Evolutionary conservation across 2,888 invertebrate species (phyloP).

Genomic region (Seira ritae): DNA sequence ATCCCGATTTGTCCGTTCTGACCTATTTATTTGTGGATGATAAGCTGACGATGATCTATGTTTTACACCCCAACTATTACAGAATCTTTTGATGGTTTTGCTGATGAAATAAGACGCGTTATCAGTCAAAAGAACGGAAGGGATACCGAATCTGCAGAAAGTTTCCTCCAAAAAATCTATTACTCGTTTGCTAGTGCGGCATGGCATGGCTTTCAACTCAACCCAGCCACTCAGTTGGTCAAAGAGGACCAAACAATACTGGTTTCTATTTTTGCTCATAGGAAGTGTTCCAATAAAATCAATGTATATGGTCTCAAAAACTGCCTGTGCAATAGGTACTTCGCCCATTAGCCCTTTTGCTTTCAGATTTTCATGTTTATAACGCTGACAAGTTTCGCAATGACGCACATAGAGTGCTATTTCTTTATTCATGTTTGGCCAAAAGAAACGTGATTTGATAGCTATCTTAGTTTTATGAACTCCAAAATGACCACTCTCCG

Average conservation of each 20-base stretch:
- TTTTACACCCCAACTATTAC: conserved; percentile 35
- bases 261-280: conserved; percentile 22
- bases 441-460: conserved; percentile 52
- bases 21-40: conserved; percentile 41
- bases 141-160: conserved; percentile 65
- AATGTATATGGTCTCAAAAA: conserved; percentile 50
- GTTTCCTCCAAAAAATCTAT: conserved; percentile 55
- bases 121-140: conserved; percentile 31
- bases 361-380: conserved; percentile 26
- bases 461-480: conserved; percentile 41
- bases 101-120: conserved; percentile 64
- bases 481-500: conserved; percentile 57
- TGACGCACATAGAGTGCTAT: conserved; percentile 35
- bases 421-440: conserved; percentile 41
- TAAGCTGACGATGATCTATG: conserved; percentile 53
- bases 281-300: conserved; percentile 58
- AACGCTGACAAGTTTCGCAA: conserved; percentile 54
- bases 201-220: conserved; percentile 64
- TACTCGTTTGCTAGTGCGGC: conserved; percentile 47
- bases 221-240: conserved; percentile 66
- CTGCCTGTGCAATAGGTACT: conserved; percentile 25
- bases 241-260: conserved; percentile 55
- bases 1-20: conserved; percentile 45
- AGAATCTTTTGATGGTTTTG: conserved; percentile 31
- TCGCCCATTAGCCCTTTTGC: conserved; percentile 35